A percentile compares a stretch with the other conserved stretches of the same genome.
These are phyloP conservation scores for Drosophila phalerata DNA, from an alignment of 2,888 invertebrate species.

Conservation along the genomic window DNA sequence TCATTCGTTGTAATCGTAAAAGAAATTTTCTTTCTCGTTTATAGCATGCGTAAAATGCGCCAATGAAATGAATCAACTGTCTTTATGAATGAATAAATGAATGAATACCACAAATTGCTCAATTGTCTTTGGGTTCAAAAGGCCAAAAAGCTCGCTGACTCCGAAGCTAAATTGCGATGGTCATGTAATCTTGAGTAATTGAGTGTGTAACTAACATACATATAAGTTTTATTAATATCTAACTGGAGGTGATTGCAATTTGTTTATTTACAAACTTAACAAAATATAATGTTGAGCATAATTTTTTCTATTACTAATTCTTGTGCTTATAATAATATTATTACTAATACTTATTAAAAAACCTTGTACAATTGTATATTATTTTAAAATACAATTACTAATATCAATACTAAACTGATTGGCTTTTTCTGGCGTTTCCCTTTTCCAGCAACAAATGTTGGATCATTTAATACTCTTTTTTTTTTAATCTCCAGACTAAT, in stretches of 20 bases:
- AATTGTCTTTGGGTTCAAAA: conserved; percentile 73
- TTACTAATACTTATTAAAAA: no score
- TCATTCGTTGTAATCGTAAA: conserved; percentile 33
- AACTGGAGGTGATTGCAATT: not conserved
- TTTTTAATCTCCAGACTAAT: no score
- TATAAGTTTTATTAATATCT: not conserved
- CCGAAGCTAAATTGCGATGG: conserved; percentile 68
- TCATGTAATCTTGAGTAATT: conserved; percentile 54
- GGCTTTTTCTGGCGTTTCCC: no score
- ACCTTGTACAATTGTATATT: no score
- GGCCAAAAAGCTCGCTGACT: conserved; percentile 68
- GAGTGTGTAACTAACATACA: conserved; percentile 4
- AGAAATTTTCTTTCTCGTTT: conserved; percentile 16
- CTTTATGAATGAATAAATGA: conserved; percentile 66
- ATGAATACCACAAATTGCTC: conserved; percentile 66
- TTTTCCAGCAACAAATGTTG: no score
- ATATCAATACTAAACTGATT: no score
- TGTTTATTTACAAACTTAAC: not conserved
- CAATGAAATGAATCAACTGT: conserved; percentile 64
- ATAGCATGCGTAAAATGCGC: conserved; percentile 49
- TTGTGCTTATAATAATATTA: no score
- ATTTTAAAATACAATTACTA: no score
- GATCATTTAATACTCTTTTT: no score
- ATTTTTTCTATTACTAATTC: not conserved
- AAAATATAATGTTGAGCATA: conserved; percentile 16